Conservation (phyloP, 2,113 vertebrate genomes). For the Epinephelus fuscoguttatus region DNA sequence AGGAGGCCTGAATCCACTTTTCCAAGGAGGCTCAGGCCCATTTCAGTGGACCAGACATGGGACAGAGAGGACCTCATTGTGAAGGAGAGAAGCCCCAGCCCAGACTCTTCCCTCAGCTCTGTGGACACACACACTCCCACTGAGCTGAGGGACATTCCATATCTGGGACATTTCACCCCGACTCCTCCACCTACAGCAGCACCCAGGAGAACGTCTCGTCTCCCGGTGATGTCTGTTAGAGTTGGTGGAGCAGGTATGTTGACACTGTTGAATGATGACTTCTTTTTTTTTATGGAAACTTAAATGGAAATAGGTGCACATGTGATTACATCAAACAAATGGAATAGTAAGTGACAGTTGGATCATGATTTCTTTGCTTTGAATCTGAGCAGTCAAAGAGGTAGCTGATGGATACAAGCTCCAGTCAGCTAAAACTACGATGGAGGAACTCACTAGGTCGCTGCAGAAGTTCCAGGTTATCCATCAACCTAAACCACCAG, state of each 20-base stretch:
- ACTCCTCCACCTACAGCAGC: neutral
- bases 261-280: neutral
- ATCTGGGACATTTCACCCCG: neutral
- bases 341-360: neutral
- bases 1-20: too few species aligned
- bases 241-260: neutral
- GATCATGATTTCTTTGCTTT: neutral
- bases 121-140: too few species aligned
- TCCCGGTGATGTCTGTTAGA: neutral
- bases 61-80: too few species aligned
- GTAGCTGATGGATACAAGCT: constrained; percentile 1
- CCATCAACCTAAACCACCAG: neutral
- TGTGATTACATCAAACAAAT: neutral
- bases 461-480: neutral
- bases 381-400: constrained; percentile 1
- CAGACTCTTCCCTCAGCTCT: neutral
- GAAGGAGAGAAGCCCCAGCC: neutral
- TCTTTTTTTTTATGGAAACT: neutral
- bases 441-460: neutral
- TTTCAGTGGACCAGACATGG: too few species aligned
- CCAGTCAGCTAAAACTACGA: neutral
- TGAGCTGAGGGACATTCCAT: neutral
- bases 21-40: too few species aligned
- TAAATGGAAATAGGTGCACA: too few species aligned
- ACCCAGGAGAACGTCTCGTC: neutral